Percentiles rank a stretch among this genome's conserved stretches.
phyloP scores from a whole-genome alignment of 2,797 vertebrate genomes.

The Oophaga sylvatica region DNA sequence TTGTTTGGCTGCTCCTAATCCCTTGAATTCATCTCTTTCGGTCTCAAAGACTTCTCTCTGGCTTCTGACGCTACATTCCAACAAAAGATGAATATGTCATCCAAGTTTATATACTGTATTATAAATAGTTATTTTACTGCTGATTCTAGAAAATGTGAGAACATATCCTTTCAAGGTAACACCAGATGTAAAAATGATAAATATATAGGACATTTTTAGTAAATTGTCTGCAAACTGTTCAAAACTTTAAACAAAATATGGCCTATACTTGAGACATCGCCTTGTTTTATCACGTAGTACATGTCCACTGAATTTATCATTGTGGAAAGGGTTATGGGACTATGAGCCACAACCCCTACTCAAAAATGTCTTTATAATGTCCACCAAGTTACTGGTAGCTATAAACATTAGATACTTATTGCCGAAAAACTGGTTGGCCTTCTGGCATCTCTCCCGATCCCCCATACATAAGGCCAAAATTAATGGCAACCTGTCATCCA shows the following conservation, averaged over 20 bases:
- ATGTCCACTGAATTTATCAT: neutral
- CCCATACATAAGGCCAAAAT: no score
- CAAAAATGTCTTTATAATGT: neutral
- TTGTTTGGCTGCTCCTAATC: slow-evolving; percentile 19
- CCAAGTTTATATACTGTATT: slow-evolving; percentile 8
- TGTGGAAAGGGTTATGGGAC: neutral
- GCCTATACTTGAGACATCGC: neutral
- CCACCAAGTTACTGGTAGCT: neutral
- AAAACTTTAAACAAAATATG: neutral
- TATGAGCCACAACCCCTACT: neutral
- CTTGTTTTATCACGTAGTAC: neutral
- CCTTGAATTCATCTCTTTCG: neutral
- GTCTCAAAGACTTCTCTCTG: slow-evolving; percentile 4
- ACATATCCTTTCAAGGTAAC: slow-evolving; percentile 16
- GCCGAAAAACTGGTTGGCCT: no score
- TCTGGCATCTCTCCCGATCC: no score
- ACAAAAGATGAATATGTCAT: slow-evolving; percentile 24
- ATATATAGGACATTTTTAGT: neutral
- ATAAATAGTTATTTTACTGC: slow-evolving; percentile 19
- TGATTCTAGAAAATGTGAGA: neutral
- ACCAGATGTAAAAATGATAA: neutral
- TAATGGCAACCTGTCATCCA: no score
- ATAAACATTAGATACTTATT: neutral
- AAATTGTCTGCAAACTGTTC: neutral
- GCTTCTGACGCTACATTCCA: neutral